Evolutionary conservation across 1,140 invertebrate genomes (phyloP), one percentile per base, ranked within the genome.

Genomic region (Nomia melanderi): DNA sequence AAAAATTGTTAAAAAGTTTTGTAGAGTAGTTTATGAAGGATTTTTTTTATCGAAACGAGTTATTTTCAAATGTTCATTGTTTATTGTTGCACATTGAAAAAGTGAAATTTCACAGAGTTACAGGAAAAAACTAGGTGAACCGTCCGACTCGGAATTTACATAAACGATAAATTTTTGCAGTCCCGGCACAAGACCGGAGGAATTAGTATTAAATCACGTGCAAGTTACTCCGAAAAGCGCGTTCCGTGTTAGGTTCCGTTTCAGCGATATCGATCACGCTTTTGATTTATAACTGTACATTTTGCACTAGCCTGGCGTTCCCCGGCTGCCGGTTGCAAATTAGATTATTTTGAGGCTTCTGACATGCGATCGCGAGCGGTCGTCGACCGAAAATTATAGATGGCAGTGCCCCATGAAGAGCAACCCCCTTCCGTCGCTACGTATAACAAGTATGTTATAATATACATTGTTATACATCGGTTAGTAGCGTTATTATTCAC

Each of bases 321-420:
- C 59, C 36, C 11, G 33, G 25, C 11, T 23, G 11, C n/a, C 59
- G 59, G 33, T 39, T 62, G 33, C 31, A n/a, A 62, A 62, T 62
- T 62, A 39, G 59, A 39, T 33, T 36, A 62, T 62, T 62, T 62
- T n/a, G 9, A 62, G 31, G 33, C 39, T 36, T 25, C 59, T 62
- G 59, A 39, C 59, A 62, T 62, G 59, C 59, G 23, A 62, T 25
- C 41, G n/a, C 2, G 9, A 36, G 33, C 33, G 59, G 59, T 62
- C 59, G 59, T 62, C 25, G 33, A 62, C 59, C 59, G 33, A 39
- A 62, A 62, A 62, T 62, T 23, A 14, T 23, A 39, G 59, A 41
- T 23, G n/a, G 20, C 33, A 39, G 12, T 39, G n/a, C n/a, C n/a
- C 7, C 29, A 57, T 31, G 27, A 25, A 31, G 14, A 20, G 54